Percentiles rank a stretch among this genome's conserved stretches.
These are phyloP conservation scores for Drosophila mayaguana DNA, from an alignment of 2,888 invertebrate species.

Conservation along the genomic window DNA sequence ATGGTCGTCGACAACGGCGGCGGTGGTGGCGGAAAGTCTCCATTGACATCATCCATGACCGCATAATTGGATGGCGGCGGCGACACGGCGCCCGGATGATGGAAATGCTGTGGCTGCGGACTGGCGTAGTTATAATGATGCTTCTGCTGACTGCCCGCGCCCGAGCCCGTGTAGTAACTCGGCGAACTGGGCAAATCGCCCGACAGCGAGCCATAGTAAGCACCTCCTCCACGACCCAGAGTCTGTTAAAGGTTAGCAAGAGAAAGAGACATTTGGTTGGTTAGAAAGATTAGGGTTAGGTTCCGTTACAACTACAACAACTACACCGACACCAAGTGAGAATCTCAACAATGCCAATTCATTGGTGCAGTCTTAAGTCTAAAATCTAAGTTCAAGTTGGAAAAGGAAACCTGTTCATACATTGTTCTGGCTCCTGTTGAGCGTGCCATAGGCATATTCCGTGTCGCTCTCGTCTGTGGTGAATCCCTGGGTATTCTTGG, in stretches of 20 bases:
- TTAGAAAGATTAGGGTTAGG: slow-evolving; percentile 63
- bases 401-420: slow-evolving; percentile 71
- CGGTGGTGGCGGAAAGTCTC: slow-evolving; percentile 83
- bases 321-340: slow-evolving; percentile 57
- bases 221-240: slow-evolving; percentile 81
- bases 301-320: slow-evolving; percentile 9
- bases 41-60: slow-evolving; percentile 69
- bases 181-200: slow-evolving; percentile 83
- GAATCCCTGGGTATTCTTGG: slow-evolving; percentile 87
- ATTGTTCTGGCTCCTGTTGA: slow-evolving; percentile 83
- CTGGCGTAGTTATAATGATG: slow-evolving; percentile 80
- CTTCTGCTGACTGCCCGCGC: slow-evolving; percentile 74
- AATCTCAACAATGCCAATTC: slow-evolving; percentile 66
- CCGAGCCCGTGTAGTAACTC: slow-evolving; percentile 68
- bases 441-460: slow-evolving; percentile 84
- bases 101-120: slow-evolving; percentile 83
- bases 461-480: slow-evolving; percentile 88
- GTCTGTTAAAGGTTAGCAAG: slow-evolving; percentile 76
- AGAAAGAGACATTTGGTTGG: slow-evolving; percentile 53
- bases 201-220: slow-evolving; percentile 68
- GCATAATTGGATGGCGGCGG: slow-evolving; percentile 80
- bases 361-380: slow-evolving; percentile 38
- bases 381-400: slow-evolving; percentile 10
- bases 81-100: slow-evolving; percentile 84
- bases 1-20: slow-evolving; percentile 84